These are phyloP conservation scores for Eilema depressum DNA, from an alignment of 2,888 invertebrate species.

Conservation along the genomic window DNA sequence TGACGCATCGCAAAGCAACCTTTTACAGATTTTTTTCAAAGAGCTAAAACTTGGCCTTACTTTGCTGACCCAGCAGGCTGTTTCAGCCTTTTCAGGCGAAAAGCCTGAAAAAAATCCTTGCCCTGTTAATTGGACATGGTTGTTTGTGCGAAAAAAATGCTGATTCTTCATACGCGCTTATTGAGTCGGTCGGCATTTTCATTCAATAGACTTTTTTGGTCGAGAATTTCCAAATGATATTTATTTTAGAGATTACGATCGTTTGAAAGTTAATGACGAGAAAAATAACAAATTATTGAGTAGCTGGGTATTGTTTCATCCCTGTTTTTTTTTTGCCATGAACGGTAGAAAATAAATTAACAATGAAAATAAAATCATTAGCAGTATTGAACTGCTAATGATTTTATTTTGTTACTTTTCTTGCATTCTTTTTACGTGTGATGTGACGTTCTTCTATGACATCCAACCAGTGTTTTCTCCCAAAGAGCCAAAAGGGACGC, in stretches of 20 bases:
- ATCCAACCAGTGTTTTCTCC: too few relatives aligned
- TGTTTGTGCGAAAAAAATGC: slow-evolving; percentile 69
- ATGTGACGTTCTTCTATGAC: too few relatives aligned
- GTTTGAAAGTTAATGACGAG: neutral
- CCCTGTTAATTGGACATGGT: slow-evolving; percentile 75
- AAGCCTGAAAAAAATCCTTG: slow-evolving; percentile 55
- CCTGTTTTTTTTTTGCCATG: neutral
- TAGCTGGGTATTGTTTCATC: too few relatives aligned
- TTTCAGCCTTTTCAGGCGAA: slow-evolving; percentile 59
- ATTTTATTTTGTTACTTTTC: too few relatives aligned
- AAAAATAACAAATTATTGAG: neutral
- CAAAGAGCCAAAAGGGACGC: too few relatives aligned
- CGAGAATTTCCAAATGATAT: slow-evolving; percentile 28
- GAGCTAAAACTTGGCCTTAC: slow-evolving; percentile 64
- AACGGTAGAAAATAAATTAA: neutral
- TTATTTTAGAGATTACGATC: slow-evolving; percentile 21
- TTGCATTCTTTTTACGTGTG: too few relatives aligned
- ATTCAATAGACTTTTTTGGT: slow-evolving; percentile 12
- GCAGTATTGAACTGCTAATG: too few relatives aligned
- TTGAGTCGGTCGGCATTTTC: slow-evolving; percentile 22
- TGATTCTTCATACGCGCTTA: slow-evolving; percentile 58
- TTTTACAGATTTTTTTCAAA: slow-evolving; percentile 68
- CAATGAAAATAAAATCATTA: neutral
- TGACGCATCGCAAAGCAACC: slow-evolving; percentile 59
- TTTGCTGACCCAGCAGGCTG: slow-evolving; percentile 62